Base-by-base conservation (phyloP, 2,113 vertebrate genomes). In the Amphiprion percula region DNA sequence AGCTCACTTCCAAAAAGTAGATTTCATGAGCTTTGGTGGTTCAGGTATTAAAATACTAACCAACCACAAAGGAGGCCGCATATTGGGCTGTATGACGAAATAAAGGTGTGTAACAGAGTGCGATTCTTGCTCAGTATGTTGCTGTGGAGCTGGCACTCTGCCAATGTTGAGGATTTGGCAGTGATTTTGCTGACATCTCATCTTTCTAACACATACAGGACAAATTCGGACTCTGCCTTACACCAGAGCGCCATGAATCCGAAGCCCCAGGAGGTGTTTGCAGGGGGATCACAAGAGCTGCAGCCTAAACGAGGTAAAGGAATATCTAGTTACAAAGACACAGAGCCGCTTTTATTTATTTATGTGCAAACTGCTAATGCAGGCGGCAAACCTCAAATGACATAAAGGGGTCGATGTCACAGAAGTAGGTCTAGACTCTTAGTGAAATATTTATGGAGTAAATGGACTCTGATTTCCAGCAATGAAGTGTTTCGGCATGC, bases 241-340 rank as follows among this genome's bases (percentile, higher is more conserved):
- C 98, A 99, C 87, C 98, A 99, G 97, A 99, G 97, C 82, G 95
- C 98, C 73, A 97, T 98, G 96, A 95, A 96, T 28, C 97, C 96
- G 2, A 89, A 95, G 77, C 96, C 96, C 23, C 95, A 96, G 83
- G 98, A 99, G 68, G 83, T 96, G 67, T 99, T 98, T 67, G 91
- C 94, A 0, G 96, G 96, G 33, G 96, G 96, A 6, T 96, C 97
- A 0, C 97, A 98, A 87, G 98, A 99, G 52, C 88, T 96, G 60
- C 97, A 98, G 83, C 96, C 97, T 68, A 99, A 99, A 91, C 95
- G 97, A 96, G 98, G 98, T 98, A 94, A 88, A 4, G 56, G 54
- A 68, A 53, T 50, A 68, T 88, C 73, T 44, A 4, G 28, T 84
- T 56, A 69, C 79, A 80, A 73, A 85, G 49, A 78, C 74, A 73